These are phyloP conservation scores for Fistularia tabacaria DNA, from an alignment of 2,797 vertebrate genomes.

Conservation along the genomic window DNA sequence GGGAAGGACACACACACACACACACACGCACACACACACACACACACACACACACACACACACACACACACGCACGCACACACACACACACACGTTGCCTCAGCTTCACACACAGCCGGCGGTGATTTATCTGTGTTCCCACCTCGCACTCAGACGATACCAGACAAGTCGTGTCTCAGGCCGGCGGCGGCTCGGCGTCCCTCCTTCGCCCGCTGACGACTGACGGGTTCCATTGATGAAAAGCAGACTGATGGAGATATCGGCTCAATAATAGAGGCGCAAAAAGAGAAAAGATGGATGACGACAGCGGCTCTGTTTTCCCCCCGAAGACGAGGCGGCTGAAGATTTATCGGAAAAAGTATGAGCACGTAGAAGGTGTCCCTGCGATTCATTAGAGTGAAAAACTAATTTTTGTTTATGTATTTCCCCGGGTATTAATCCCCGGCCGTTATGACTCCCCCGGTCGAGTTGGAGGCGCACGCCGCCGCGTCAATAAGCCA, in stretches of 20 bases:
- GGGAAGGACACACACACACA: slow-evolving; percentile 1
- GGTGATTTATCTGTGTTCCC: slow-evolving; percentile 47
- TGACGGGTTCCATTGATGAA: slow-evolving; percentile 38
- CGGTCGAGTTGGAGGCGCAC: too few species aligned
- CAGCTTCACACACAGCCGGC: not conserved
- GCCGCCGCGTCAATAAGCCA: too few species aligned
- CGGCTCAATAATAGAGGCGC: slow-evolving; percentile 20
- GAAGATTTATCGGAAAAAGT: not conserved
- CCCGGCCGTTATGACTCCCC: too few species aligned
- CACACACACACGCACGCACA: not conserved
- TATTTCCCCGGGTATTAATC: too few species aligned
- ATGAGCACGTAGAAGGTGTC: not conserved
- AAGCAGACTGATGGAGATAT: slow-evolving; percentile 36
- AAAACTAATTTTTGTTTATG: too few species aligned
- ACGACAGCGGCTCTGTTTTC: slow-evolving; percentile 29
- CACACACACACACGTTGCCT: not conserved
- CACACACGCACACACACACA: not conserved
- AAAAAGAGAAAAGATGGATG: slow-evolving; percentile 32
- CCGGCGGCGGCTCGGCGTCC: slow-evolving; percentile 23
- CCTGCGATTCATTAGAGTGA: too few species aligned
- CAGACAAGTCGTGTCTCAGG: slow-evolving; percentile 38
- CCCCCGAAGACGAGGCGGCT: slow-evolving; percentile 16
- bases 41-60: not conserved
- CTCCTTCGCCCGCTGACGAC: slow-evolving; percentile 21
- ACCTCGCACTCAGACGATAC: slow-evolving; percentile 25